A percentile compares a stretch with the other conserved stretches of the same genome.
Evolutionary conservation across 2,888 invertebrate genomes (phyloP).

Genomic region (Brachyptera putata): DNA sequence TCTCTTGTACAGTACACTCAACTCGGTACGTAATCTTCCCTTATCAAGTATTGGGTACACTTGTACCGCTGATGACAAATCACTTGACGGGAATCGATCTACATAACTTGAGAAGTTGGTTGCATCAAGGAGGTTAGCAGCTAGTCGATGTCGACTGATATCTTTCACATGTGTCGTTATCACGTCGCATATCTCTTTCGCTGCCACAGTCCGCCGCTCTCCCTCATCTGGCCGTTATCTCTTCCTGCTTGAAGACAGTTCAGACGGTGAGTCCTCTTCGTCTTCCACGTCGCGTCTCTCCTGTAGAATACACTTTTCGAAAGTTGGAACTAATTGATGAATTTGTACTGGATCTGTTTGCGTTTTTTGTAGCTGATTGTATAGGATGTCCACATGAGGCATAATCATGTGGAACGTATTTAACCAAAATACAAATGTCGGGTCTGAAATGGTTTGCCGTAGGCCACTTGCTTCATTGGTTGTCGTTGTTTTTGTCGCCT

Average conservation of each 20-base stretch:
- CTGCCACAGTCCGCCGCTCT: slow-evolving; percentile 15
- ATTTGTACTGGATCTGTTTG: slow-evolving; percentile 16
- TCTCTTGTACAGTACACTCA: no score
- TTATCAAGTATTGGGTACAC: no score
- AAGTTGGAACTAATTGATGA: slow-evolving; percentile 25
- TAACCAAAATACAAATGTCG: slow-evolving; percentile 33
- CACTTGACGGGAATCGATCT: no score
- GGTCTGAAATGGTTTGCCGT: neutral
- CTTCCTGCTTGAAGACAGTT: no score
- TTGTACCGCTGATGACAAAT: no score
- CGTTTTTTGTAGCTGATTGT: slow-evolving; percentile 34
- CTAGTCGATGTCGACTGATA: no score
- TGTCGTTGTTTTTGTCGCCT: slow-evolving; percentile 5
- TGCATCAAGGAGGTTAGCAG: no score
- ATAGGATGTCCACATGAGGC: no score
- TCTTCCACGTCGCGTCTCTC: slow-evolving; percentile 23
- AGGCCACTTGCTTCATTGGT: slow-evolving; percentile 14
- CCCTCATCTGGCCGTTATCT: no score
- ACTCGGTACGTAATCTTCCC: no score
- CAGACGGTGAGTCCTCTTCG: no score
- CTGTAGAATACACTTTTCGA: slow-evolving; percentile 28
- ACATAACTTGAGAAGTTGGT: no score
- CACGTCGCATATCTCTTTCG: slow-evolving; percentile 37
- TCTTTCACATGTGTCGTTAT: slow-evolving; percentile 36
- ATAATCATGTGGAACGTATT: slow-evolving; percentile 37